Evolutionary conservation across 2,888 invertebrate species (phyloP).

Genomic region (Bedellia somnulentella): DNA sequence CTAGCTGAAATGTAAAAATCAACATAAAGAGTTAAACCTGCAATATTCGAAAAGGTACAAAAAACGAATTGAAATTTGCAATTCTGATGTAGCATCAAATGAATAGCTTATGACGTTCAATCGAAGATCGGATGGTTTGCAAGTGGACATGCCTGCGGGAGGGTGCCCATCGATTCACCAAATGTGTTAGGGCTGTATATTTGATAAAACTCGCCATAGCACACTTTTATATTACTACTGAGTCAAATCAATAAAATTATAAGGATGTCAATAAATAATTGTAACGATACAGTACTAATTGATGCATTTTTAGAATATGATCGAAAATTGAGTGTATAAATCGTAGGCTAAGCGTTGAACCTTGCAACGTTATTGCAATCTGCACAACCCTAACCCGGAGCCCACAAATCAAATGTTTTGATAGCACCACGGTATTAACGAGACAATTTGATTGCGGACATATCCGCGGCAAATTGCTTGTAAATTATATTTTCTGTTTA

Average conservation of each 20-base stretch:
- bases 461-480: constrained; percentile 60
- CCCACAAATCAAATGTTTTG: constrained; percentile 62
- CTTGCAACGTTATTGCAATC: constrained; percentile 44
- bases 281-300: no score
- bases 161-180: no score
- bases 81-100: constrained; percentile 8
- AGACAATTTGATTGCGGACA: constrained; percentile 63
- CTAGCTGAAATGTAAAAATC: no score
- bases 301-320: no score
- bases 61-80: constrained; percentile 7
- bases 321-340: no score
- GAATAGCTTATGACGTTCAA: constrained; percentile 9
- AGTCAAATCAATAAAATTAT: no score
- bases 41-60: not conserved
- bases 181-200: no score
- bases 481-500: constrained; percentile 63
- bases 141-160: not conserved
- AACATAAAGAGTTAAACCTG: no score
- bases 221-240: no score
- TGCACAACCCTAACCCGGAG: constrained; percentile 29
- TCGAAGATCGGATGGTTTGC: constrained; percentile 6
- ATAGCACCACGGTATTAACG: constrained; percentile 58
- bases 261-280: no score
- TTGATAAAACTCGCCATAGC: no score
- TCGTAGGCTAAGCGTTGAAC: constrained; percentile 1